Evolutionary conservation across 2,113 vertebrate genomes (phyloP).

Genomic region (Eulacestoma nigropectus): DNA sequence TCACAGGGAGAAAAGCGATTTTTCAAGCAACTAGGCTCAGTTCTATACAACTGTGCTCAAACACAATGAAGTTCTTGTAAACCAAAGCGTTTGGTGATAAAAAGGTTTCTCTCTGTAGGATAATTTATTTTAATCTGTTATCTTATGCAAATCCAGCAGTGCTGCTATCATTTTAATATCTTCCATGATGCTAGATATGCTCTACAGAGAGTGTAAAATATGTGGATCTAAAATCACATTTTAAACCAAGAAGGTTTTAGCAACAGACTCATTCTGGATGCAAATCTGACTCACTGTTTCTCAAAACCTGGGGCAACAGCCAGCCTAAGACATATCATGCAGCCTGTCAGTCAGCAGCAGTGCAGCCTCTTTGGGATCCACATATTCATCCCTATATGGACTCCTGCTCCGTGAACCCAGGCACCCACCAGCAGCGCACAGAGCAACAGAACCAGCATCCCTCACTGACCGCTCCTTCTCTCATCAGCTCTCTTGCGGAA

Average conservation of each 20-base stretch:
- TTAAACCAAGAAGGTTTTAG: background rate
- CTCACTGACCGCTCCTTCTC: fast-evolving
- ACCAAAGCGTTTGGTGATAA: background rate
- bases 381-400: fast-evolving
- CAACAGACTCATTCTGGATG: background rate
- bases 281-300: background rate
- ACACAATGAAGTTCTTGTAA: background rate
- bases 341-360: background rate
- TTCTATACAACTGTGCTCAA: background rate
- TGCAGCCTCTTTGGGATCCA: background rate
- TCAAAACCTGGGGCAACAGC: background rate
- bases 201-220: background rate
- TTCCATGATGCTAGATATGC: background rate
- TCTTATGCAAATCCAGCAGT: background rate
- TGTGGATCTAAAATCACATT: background rate
- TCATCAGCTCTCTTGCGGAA: background rate
- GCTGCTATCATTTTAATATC: background rate
- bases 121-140: background rate
- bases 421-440: background rate
- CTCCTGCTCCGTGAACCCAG: fast-evolving
- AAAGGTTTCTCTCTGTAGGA: background rate
- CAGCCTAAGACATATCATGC: background rate
- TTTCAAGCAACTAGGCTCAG: background rate
- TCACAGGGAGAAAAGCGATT: background rate
- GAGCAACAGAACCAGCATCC: background rate